These are phyloP conservation scores for Prunella strophiata DNA, from an alignment of 2,797 vertebrate species.

Conservation along the genomic window DNA sequence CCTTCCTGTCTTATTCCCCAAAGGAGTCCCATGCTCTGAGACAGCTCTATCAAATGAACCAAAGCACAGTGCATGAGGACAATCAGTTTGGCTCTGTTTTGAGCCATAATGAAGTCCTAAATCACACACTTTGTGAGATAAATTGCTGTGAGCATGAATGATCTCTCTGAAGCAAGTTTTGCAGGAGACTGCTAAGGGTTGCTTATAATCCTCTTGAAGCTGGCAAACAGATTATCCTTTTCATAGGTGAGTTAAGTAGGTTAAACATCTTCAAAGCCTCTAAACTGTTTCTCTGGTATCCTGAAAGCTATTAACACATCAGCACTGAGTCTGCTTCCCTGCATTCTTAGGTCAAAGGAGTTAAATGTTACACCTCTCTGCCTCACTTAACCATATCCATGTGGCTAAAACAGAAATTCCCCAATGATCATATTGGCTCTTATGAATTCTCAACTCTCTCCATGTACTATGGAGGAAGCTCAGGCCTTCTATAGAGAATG, in stretches of 20 bases:
- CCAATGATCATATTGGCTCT: neutral
- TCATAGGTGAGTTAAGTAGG: conserved; percentile 26
- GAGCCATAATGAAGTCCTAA: neutral
- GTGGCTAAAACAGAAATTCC: neutral
- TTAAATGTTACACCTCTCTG: neutral
- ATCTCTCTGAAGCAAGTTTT: neutral
- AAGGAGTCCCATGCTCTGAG: neutral
- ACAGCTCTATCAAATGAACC: neutral
- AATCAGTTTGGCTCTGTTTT: neutral
- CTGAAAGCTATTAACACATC: conserved; percentile 2
- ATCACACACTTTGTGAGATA: neutral
- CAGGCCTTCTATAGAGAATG: neutral
- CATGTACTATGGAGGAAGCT: neutral
- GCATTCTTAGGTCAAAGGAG: neutral
- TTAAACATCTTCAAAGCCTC: conserved; percentile 38
- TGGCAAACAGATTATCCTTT: conserved; percentile 41
- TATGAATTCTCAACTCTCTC: neutral
- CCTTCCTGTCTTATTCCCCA: neutral
- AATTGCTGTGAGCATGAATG: neutral
- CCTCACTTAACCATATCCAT: neutral
- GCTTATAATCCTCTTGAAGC: neutral
- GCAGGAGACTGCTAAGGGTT: neutral
- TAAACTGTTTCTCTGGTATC: conserved; percentile 2
- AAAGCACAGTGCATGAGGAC: neutral
- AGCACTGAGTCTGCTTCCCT: neutral